A percentile compares a stretch with the other conserved stretches of the same genome.
Conservation (phyloP, 2,113 vertebrate species). For the Cyprinus carpio region DNA sequence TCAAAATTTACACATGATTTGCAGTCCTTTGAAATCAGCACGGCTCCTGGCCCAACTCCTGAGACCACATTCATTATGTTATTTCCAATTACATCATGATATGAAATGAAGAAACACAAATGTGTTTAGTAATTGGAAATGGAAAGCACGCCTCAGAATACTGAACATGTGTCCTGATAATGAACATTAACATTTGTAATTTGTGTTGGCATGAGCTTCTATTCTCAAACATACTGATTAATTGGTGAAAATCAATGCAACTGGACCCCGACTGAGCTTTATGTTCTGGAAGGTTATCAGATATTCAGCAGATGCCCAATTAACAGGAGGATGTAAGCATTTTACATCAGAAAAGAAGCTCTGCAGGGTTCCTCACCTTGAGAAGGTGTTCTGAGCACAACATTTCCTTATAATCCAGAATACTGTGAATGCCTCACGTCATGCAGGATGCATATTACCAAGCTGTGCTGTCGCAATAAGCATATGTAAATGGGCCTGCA, state of each 20-base stretch:
- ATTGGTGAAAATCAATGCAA: constrained; percentile 54
- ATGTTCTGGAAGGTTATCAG: constrained; percentile 38
- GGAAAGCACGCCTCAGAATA: constrained; percentile 43
- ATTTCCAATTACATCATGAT: constrained; percentile 44
- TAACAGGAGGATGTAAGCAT: constrained; percentile 19
- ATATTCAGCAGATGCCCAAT: constrained; percentile 51
- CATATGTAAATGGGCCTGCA: no score
- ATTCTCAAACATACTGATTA: constrained; percentile 50
- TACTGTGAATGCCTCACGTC: background rate
- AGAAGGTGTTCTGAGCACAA: background rate
- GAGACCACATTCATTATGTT: constrained; percentile 38
- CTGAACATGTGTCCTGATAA: constrained; percentile 12
- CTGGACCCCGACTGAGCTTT: constrained; percentile 28
- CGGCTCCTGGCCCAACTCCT: constrained; percentile 37
- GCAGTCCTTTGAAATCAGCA: constrained; percentile 45
- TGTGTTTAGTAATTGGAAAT: constrained; percentile 44
- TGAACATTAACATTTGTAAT: constrained; percentile 42
- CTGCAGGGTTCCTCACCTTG: constrained; percentile 19
- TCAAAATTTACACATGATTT: constrained; percentile 27
- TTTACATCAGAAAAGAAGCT: background rate
- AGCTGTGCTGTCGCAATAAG: background rate
- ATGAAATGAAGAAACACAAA: constrained; percentile 28
- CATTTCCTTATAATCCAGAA: background rate
- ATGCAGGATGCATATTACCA: background rate
- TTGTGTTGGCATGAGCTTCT: constrained; percentile 30